phyloP scores from a whole-genome alignment of 2,888 invertebrate species.

The Cosmopolites sordidus region DNA sequence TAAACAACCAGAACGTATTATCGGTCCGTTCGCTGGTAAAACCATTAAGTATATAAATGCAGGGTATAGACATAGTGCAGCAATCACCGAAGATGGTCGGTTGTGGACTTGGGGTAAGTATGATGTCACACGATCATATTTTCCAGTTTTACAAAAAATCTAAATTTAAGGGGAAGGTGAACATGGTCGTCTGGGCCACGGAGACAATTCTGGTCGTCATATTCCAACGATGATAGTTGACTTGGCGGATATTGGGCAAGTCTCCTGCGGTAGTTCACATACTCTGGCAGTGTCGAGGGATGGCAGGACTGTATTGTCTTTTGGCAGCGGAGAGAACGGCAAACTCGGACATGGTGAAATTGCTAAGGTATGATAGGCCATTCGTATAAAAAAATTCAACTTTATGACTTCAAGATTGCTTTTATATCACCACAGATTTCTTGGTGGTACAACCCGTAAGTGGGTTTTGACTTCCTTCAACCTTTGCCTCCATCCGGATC shows the following conservation, averaged over 20 bases:
- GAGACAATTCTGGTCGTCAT: slow-evolving; percentile 56
- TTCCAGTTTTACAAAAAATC: not conserved
- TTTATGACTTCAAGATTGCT: too few relatives aligned
- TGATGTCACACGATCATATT: not conserved
- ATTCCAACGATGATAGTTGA: slow-evolving; percentile 57
- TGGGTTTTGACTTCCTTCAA: too few relatives aligned
- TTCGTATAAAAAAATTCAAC: too few relatives aligned
- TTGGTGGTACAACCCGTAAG: too few relatives aligned
- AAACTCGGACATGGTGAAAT: slow-evolving; percentile 50
- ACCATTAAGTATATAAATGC: slow-evolving; percentile 53
- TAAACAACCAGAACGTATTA: slow-evolving; percentile 54
- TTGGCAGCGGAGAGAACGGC: slow-evolving; percentile 57
- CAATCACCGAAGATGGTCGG: slow-evolving; percentile 54
- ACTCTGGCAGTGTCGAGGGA: slow-evolving; percentile 53
- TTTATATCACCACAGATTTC: too few relatives aligned
- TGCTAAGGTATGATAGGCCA: slow-evolving; percentile 39
- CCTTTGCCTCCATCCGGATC: too few relatives aligned
- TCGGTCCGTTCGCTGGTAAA: slow-evolving; percentile 49
- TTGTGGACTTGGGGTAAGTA: slow-evolving; percentile 53
- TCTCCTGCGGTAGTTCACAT: slow-evolving; percentile 55
- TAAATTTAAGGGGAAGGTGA: slow-evolving; percentile 50
- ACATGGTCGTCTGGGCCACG: slow-evolving; percentile 56
- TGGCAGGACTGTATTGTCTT: slow-evolving; percentile 56
- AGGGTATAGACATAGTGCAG: slow-evolving; percentile 57
- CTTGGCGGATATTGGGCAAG: slow-evolving; percentile 55